Evolutionary conservation across 2,797 vertebrate genomes (phyloP).

Genomic region (Atherinosoma microstoma): DNA sequence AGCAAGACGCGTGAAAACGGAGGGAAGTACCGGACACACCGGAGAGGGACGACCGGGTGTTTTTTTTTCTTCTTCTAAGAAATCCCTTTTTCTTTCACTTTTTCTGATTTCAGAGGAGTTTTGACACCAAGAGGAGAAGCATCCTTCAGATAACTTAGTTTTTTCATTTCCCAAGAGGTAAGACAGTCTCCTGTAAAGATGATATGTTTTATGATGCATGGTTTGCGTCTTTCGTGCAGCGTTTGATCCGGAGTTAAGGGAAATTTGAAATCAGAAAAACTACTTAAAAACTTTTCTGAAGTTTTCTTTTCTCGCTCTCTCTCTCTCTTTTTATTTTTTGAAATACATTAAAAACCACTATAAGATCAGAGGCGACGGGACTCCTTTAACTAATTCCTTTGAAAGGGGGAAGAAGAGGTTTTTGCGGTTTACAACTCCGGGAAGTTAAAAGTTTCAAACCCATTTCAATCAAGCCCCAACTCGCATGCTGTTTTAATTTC

Average conservation of each 20-base stretch:
- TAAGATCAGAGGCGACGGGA: conserved; percentile 53
- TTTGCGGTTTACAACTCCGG: conserved; percentile 80
- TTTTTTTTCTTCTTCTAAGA: conserved; percentile 20
- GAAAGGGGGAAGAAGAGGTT: conserved; percentile 63
- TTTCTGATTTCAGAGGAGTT: conserved; percentile 32
- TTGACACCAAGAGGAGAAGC: conserved; percentile 33
- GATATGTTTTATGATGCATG: neutral
- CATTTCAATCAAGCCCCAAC: conserved; percentile 74
- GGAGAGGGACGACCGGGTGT: conserved; percentile 67
- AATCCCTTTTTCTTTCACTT: conserved; percentile 25
- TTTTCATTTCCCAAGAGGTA: conserved; percentile 62
- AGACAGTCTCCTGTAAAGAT: conserved; percentile 39
- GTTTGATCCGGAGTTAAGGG: conserved; percentile 8
- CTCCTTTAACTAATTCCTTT: conserved; percentile 67
- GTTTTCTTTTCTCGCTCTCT: too few relatives aligned
- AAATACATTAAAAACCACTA: conserved; percentile 21
- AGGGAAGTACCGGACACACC: conserved; percentile 71
- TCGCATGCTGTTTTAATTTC: conserved; percentile 71
- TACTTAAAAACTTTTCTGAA: conserved; percentile 18
- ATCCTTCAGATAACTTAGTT: conserved; percentile 49
- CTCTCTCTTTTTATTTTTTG: too few relatives aligned
- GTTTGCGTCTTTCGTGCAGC: neutral
- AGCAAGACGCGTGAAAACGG: conserved; percentile 61
- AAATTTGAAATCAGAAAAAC: neutral
- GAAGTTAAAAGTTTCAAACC: conserved; percentile 80